Evolutionary conservation across 2,113 vertebrate species (phyloP).

Genomic region (Hiodon tergisus): DNA sequence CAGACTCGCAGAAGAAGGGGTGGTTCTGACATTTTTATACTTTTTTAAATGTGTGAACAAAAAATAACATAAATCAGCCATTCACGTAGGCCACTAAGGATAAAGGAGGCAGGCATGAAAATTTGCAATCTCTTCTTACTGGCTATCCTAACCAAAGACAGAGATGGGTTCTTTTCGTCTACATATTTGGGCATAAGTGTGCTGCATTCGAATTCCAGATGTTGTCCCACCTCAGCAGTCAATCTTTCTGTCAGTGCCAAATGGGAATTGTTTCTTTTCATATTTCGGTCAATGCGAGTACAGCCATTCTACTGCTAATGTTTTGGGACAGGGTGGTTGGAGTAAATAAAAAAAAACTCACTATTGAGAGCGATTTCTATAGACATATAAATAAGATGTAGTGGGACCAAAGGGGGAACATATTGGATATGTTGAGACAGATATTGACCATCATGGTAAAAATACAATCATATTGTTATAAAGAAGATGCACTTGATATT

Average conservation of each 20-base stretch:
- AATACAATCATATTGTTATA: no score
- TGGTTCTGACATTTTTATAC: background rate
- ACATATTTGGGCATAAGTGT: conserved; percentile 17
- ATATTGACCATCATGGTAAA: no score
- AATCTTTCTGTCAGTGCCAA: background rate
- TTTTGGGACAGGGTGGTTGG: background rate
- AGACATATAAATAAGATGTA: no score
- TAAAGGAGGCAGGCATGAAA: background rate
- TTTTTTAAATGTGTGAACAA: background rate
- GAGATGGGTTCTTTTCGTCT: conserved; percentile 10
- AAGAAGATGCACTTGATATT: no score
- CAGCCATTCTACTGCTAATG: background rate
- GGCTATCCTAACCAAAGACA: background rate
- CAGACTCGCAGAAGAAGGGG: background rate
- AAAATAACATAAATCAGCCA: background rate
- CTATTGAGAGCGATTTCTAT: no score
- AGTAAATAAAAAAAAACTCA: no score
- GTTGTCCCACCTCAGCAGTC: conserved; percentile 5
- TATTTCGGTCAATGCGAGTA: conserved; percentile 9
- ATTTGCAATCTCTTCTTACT: conserved; percentile 1
- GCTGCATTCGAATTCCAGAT: background rate
- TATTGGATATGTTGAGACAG: no score
- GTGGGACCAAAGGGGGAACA: no score
- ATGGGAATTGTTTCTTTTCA: background rate
- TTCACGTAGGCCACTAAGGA: background rate